A percentile compares a stretch with the other conserved stretches of the same genome.
Evolutionary conservation across 2,888 invertebrate genomes (phyloP).

Genomic region (Gryllus longicercus): DNA sequence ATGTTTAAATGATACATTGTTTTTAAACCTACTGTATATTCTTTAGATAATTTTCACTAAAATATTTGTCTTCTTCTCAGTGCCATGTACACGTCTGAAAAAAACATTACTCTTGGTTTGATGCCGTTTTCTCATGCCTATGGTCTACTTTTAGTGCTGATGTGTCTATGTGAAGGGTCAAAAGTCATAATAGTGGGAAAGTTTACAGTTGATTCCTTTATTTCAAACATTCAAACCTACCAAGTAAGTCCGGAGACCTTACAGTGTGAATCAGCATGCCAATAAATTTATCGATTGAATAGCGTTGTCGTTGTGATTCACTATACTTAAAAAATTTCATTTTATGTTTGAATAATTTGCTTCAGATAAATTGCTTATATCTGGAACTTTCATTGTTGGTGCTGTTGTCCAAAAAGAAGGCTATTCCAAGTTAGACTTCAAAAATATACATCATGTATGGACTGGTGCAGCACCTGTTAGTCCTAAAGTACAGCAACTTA

Average conservation of each 20-base stretch:
- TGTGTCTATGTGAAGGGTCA: constrained; percentile 55
- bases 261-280: too few species aligned
- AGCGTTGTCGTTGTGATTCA: neutral
- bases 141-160: constrained; percentile 65
- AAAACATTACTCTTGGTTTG: constrained; percentile 54
- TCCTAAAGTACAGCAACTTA: constrained; percentile 57
- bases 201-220: constrained; percentile 71
- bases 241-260: constrained; percentile 48
- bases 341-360: constrained; percentile 32
- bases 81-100: neutral
- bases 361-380: constrained; percentile 61
- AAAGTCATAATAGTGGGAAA: constrained; percentile 57
- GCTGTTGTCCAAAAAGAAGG: constrained; percentile 77
- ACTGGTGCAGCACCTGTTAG: constrained; percentile 83
- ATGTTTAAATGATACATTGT: neutral
- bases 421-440: constrained; percentile 70
- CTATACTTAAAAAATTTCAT: neutral
- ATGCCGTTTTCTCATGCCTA: constrained; percentile 86
- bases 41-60: neutral
- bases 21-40: neutral
- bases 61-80: neutral
- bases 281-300: too few species aligned
- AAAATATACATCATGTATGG: constrained; percentile 64
- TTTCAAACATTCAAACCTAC: constrained; percentile 67
- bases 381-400: constrained; percentile 82